Base-by-base conservation (phyloP, 2,888 invertebrate species). In the Synanthedon myopaeformis region DNA sequence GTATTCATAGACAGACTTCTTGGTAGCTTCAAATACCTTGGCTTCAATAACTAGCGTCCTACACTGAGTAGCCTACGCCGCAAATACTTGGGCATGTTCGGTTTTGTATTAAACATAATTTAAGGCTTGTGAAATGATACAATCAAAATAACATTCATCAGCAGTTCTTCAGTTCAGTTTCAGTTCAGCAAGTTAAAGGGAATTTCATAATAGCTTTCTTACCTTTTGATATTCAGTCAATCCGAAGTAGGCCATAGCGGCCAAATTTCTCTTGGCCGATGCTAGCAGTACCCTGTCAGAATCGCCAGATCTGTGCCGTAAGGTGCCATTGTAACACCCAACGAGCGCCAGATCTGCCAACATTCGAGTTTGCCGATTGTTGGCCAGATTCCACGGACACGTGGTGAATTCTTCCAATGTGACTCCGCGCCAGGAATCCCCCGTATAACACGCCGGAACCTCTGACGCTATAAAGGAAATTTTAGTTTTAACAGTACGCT, bases 311-410 rank as follows among this genome's bases (percentile, higher is more conserved):
- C 83, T 69, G 52, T 93, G 90, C 88, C 95, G 91, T 61, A 91
- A 90, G 52, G 92, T 92, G 64, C 91, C 93, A 74, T 98, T 96
- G 86, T 99, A 99, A 86, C 99, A 99, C 55, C 97, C 96, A 42
- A 99, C 94, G 52, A 98, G 89, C 55, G 96, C 95, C 61, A 99
- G 89, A 88, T 99, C 97, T 13, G 99, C 96, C 69, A 99, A 80
- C 99, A 99, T 99, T 63, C 99, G 90, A 3, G 99, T 98, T 87
- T 99, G 99, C 57, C 99, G 89, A 84, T 99, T 99, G 70, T 93
- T 93, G 17, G 98, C 99, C 72, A 99, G 89, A 89, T 99, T 99
- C 79, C 94, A 93, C 4, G 93, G 92, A 76, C 99, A 99, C 41
- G 90, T 89, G 67, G 96, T 92, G 84, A 99, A 99, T 80, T 97